These are phyloP conservation scores for Chaetura pelagica DNA, from an alignment of 2,113 vertebrate genomes.

Conservation along the genomic window DNA sequence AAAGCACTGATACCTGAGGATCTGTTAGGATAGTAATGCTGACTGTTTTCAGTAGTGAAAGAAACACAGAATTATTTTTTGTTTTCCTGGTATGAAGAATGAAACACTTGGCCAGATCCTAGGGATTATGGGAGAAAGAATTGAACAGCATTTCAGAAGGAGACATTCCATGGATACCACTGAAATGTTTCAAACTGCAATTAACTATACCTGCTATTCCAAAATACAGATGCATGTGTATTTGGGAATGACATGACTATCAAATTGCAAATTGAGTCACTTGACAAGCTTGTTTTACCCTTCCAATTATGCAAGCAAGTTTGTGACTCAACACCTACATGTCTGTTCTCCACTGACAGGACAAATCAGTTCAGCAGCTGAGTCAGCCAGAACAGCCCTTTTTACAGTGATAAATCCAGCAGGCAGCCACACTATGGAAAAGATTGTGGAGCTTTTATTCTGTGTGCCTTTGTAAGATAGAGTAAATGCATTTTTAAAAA, in stretches of 20 bases:
- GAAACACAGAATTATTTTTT: not conserved
- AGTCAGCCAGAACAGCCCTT: not conserved
- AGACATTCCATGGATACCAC: not conserved
- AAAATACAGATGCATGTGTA: constrained; percentile 24
- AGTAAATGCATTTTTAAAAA: constrained; percentile 2
- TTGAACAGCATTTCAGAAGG: not conserved
- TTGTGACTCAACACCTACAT: constrained; percentile 44
- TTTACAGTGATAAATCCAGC: not conserved
- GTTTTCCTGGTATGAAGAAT: not conserved
- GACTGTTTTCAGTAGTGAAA: not conserved
- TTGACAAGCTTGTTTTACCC: not conserved
- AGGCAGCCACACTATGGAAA: not conserved
- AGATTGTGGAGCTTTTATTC: not conserved
- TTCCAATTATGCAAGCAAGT: constrained; percentile 3
- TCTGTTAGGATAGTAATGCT: not conserved
- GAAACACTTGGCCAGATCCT: not conserved
- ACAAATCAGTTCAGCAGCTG: constrained; percentile 2
- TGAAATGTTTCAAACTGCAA: constrained; percentile 15
- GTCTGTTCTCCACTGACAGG: not conserved
- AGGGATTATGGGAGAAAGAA: not conserved
- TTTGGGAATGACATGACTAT: constrained; percentile 10
- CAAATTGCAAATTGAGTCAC: constrained; percentile 12
- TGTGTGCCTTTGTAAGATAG: not conserved
- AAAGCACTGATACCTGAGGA: not conserved
- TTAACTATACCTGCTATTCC: not conserved